Evolutionary conservation across 1,140 invertebrate genomes (phyloP).

Genomic region (Antheraea pernyi): DNA sequence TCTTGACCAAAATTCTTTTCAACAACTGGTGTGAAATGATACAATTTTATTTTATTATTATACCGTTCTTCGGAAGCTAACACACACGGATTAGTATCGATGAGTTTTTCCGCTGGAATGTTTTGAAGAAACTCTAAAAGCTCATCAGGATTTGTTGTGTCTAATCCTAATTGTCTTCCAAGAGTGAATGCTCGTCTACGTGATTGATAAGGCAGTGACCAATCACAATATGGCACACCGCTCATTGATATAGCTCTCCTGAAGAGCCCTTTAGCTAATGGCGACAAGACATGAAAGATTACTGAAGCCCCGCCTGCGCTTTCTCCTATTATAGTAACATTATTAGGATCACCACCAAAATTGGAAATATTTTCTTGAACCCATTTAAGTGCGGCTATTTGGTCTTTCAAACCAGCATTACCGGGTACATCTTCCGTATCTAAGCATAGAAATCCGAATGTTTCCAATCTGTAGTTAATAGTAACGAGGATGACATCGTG

Average conservation of each 20-base stretch:
- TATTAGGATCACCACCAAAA: slow-evolving; percentile 87
- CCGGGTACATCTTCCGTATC: slow-evolving; percentile 68
- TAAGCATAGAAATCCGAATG: slow-evolving; percentile 79
- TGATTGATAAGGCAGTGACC: slow-evolving; percentile 36
- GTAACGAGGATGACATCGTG: slow-evolving; percentile 80
- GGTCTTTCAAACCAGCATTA: slow-evolving; percentile 48
- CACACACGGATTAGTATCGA: slow-evolving; percentile 42
- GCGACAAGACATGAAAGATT: slow-evolving; percentile 44
- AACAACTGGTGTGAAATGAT: slow-evolving; percentile 48
- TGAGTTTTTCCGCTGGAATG: slow-evolving; percentile 56
- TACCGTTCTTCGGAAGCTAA: slow-evolving; percentile 36
- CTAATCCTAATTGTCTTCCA: slow-evolving; percentile 40
- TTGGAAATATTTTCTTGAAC: slow-evolving; percentile 40
- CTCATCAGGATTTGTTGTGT: slow-evolving; percentile 43
- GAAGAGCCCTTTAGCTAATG: slow-evolving; percentile 67
- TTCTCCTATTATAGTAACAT: slow-evolving; percentile 89
- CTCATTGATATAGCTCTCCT: slow-evolving; percentile 31
- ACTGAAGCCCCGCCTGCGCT: slow-evolving; percentile 80
- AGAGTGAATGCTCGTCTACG: slow-evolving; percentile 39
- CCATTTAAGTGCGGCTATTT: too few relatives aligned
- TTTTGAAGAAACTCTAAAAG: slow-evolving; percentile 72
- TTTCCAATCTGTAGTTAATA: slow-evolving; percentile 74
- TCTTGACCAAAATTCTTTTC: slow-evolving; percentile 56
- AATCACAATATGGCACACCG: slow-evolving; percentile 42
- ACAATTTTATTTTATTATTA: slow-evolving; percentile 42